Conservation (phyloP, 2,113 vertebrate species). For the Apistogramma diplotaenia region DNA sequence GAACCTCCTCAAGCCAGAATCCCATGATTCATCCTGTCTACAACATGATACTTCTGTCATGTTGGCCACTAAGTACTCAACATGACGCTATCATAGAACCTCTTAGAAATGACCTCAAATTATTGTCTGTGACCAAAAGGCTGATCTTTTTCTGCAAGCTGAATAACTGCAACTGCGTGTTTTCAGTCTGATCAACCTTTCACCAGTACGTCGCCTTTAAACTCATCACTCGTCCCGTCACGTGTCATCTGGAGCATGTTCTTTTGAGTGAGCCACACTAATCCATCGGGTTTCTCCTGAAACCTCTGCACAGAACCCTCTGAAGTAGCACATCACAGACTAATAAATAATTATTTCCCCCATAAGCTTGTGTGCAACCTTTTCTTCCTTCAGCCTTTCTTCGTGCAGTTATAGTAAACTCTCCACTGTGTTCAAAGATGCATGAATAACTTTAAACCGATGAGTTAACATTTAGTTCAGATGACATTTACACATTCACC, state of each 20-base stretch:
- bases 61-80: neutral
- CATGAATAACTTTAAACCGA: neutral
- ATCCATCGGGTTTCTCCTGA: neutral
- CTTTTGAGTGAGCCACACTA: neutral
- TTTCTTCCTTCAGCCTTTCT: neutral
- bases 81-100: neutral
- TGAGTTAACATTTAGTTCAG: slow-evolving; percentile 31
- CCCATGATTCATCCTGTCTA: neutral
- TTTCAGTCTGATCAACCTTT: neutral
- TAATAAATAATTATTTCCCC: neutral
- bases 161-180: neutral
- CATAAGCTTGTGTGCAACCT: neutral
- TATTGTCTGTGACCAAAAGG: neutral
- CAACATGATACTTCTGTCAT: neutral
- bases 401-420: neutral
- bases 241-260: neutral
- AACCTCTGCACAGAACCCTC: neutral
- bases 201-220: neutral
- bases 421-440: neutral
- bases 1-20: neutral
- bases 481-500: slow-evolving; percentile 31
- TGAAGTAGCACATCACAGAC: neutral
- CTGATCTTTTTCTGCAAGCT: neutral
- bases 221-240: neutral
- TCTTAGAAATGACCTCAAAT: slow-evolving; percentile 19